Evolutionary conservation across 2,113 vertebrate genomes (phyloP).

Genomic region (Protobothrops flavoviridis): DNA sequence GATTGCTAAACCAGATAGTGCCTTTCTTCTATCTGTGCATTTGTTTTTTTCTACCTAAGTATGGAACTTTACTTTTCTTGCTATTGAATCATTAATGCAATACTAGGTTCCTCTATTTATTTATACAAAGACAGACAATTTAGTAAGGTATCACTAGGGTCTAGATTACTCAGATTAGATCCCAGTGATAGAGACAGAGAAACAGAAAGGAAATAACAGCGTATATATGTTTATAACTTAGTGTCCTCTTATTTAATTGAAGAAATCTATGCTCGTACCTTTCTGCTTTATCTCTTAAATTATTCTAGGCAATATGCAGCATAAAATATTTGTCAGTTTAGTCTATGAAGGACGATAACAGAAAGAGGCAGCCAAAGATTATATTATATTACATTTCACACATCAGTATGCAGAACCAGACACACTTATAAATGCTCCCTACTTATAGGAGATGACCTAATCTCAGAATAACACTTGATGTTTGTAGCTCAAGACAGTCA

Average conservation of each 20-base stretch:
- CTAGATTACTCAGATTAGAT: not conserved
- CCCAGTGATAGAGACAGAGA: not conserved
- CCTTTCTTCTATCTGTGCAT: not conserved
- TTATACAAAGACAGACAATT: not conserved
- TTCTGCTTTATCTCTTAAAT: not conserved
- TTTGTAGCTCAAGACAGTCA: not conserved
- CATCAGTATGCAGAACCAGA: not conserved
- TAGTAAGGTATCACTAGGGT: not conserved
- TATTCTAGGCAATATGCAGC: not conserved
- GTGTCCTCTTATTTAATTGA: conserved; percentile 1
- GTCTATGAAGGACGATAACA: not conserved
- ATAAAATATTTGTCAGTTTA: not conserved
- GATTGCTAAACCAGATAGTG: not conserved
- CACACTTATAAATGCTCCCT: conserved; percentile 22
- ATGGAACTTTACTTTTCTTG: not conserved
- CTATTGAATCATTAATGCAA: not conserved
- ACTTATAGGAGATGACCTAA: conserved; percentile 6
- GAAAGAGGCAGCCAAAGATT: conserved; percentile 35
- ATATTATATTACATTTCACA: conserved; percentile 25
- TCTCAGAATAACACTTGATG: conserved; percentile 10
- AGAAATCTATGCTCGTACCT: not conserved
- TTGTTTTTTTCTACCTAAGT: not conserved
- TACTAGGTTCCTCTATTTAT: not conserved
- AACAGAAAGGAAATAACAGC: not conserved
- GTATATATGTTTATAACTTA: not conserved